Evolutionary conservation across 2,113 vertebrate species (phyloP).

Genomic region (Parotia lawesii): DNA sequence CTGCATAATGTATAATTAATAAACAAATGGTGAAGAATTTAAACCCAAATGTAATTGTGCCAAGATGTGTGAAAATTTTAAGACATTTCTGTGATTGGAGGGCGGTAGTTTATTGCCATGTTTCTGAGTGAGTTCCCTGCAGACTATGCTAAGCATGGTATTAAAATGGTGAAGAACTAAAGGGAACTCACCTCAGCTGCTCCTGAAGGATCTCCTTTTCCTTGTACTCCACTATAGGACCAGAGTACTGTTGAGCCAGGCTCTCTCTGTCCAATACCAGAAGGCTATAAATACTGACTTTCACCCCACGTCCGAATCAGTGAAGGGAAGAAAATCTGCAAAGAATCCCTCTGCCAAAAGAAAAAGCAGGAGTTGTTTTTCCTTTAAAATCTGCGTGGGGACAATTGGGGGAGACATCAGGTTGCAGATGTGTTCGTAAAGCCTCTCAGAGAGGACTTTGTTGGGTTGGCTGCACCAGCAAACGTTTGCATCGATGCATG

Average conservation of each 20-base stretch:
- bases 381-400: neutral
- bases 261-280: neutral
- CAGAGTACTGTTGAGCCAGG: neutral
- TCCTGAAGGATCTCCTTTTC: neutral
- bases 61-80: neutral
- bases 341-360: neutral
- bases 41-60: neutral
- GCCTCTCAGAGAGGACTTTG: neutral
- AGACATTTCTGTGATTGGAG: neutral
- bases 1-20: neutral
- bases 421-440: neutral
- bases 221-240: neutral
- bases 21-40: neutral
- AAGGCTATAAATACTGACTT: neutral
- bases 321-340: neutral
- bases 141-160: neutral
- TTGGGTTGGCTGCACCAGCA: neutral
- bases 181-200: neutral
- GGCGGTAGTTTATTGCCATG: neutral
- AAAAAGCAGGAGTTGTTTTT: neutral
- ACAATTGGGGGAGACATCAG: neutral
- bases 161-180: neutral
- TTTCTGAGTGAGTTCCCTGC: neutral
- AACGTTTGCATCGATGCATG: neutral
- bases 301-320: neutral